Evolutionary conservation across 2,888 invertebrate genomes (phyloP), one percentile per base, ranked within the genome.

Genomic region (Eustalomyia histrio): DNA sequence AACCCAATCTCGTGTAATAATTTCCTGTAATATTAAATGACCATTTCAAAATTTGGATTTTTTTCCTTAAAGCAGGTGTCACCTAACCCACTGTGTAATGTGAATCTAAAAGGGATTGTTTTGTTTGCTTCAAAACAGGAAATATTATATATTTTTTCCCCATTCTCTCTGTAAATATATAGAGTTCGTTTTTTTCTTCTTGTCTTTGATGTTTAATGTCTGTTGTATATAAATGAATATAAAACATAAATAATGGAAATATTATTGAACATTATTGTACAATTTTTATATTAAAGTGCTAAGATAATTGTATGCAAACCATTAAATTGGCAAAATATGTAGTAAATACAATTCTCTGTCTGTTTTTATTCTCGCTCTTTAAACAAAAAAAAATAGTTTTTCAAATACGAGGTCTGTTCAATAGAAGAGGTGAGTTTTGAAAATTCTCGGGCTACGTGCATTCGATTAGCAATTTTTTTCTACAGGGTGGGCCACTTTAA

Each of bases 251-350:
- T 76, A 80, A 75, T 68, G 71, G 43, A 18, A 67, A 65, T 78
- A 81, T 29, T 29, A 29, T 81, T 81, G 78, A 74, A 76, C 57
- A 80, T 79, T 83, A 76, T 72, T 79, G 65, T 60, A 64, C 69
- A 57, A 76, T 68, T 68, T 61, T 76, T 55, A 55, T 68, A 63
- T 53, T 14, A 61, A 67, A 75, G 60, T 76, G 65, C 60, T 39
- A 76, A 64, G 33, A 76, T 60, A 53, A 67, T 72, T 47, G 57
- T 50, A 72, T 65, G 64, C 68, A 80, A 60, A 68, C 52, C 58
- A 73, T 76, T 52, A 76, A 53, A 65, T 69, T 80, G 53, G 69
- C 68, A 64, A 69, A 63, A 47, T 52, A 29, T n/a, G n/a, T n/a
- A n/a, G n/a, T n/a, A n/a, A n/a, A 7, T 29, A 7, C 6, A 1